Evolutionary conservation across 2,888 invertebrate genomes (phyloP).

Genomic region (Erpobdella octoculata): DNA sequence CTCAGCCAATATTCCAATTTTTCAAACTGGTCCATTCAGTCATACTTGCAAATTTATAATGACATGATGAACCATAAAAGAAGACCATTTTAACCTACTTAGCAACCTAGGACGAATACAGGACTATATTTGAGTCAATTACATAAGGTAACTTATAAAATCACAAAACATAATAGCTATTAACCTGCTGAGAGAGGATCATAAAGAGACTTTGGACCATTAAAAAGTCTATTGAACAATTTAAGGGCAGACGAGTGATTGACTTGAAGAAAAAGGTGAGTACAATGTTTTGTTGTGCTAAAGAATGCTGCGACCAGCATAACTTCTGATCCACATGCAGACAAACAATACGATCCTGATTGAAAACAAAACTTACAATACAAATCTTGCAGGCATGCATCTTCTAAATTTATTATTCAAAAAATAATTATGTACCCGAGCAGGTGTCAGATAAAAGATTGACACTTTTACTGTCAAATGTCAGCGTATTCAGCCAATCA

Average conservation of each 20-base stretch:
- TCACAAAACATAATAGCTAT: background rate
- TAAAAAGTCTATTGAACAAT: constrained; percentile 3
- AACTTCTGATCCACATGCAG: constrained; percentile 3
- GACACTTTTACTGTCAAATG: constrained; percentile 18
- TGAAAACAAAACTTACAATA: no score
- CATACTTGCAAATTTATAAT: no score
- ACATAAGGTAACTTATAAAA: background rate
- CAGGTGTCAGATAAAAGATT: constrained; percentile 14
- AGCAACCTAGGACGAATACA: no score
- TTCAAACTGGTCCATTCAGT: no score
- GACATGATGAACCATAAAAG: no score
- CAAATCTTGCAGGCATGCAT: background rate
- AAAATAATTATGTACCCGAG: background rate
- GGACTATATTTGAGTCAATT: background rate
- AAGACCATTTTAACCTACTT: no score
- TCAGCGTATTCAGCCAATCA: constrained; percentile 8
- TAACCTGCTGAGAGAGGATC: constrained; percentile 14
- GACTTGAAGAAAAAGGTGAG: constrained; percentile 14
- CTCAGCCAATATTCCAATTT: no score
- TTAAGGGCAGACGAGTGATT: constrained; percentile 8
- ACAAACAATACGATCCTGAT: background rate
- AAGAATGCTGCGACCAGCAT: constrained; percentile 9
- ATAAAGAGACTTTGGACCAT: background rate
- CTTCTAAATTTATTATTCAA: background rate
- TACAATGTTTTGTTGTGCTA: background rate